Evolutionary conservation across 2,888 invertebrate species (phyloP).

Genomic region (Rhogogaster chlorosoma): DNA sequence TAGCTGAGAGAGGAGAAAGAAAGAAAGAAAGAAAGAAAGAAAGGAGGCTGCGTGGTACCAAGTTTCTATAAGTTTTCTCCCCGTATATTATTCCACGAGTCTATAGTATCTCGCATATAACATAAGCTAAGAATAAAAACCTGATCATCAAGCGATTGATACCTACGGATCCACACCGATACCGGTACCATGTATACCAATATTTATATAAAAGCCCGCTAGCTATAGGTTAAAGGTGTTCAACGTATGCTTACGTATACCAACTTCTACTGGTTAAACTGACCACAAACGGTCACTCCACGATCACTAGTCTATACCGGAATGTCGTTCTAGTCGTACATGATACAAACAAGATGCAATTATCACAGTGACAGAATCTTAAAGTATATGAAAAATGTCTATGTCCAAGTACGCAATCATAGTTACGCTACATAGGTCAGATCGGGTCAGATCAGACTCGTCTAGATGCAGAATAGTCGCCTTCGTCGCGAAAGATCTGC

Average conservation of each 20-base stretch:
- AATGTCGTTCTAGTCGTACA: background rate
- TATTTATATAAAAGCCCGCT: conserved; percentile 5
- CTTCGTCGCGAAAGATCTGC: background rate
- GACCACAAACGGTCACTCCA: background rate
- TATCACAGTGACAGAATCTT: background rate
- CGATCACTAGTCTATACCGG: background rate
- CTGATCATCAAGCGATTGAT: background rate
- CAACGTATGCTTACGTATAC: background rate
- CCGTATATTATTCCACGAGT: conserved; percentile 4
- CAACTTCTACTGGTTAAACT: background rate
- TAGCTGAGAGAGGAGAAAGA: background rate
- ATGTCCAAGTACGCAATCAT: background rate
- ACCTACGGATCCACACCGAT: background rate
- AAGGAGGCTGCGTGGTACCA: background rate
- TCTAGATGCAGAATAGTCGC: background rate
- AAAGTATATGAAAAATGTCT: background rate
- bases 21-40: background rate
- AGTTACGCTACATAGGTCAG: background rate
- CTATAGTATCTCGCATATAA: background rate
- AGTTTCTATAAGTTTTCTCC: conserved; percentile 19
- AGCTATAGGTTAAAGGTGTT: conserved; percentile 46
- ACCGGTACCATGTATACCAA: background rate
- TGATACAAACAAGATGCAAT: background rate
- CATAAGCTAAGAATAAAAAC: background rate
- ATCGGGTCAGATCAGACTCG: conserved; percentile 21